These are phyloP conservation scores for Anthonomus grandis DNA, from an alignment of 1,140 invertebrate genomes.

Conservation along the genomic window DNA sequence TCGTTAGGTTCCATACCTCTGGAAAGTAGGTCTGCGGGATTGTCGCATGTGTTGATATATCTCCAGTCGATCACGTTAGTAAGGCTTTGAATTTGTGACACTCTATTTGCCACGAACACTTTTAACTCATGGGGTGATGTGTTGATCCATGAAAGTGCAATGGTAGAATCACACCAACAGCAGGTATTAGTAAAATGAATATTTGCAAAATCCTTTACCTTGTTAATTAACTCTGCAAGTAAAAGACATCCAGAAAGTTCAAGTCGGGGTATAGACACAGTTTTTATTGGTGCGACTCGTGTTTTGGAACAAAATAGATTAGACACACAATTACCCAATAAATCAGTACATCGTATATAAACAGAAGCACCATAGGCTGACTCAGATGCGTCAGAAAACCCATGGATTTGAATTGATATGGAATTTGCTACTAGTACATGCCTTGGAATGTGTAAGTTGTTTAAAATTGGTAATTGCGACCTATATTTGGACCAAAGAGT, in stretches of 20 bases:
- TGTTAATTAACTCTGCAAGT: too few species aligned
- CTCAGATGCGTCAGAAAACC: constrained; percentile 37
- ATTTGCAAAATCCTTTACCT: too few species aligned
- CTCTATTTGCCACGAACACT: too few species aligned
- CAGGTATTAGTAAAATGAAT: too few species aligned
- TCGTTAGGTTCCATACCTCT: too few species aligned
- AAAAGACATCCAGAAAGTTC: constrained; percentile 39
- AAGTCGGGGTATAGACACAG: constrained; percentile 34
- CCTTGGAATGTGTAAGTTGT: constrained; percentile 1
- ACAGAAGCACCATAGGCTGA: constrained; percentile 28
- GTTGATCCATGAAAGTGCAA: too few species aligned
- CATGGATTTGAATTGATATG: constrained; percentile 7
- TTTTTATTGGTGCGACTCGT: constrained; percentile 39
- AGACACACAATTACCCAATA: not conserved
- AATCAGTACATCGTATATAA: constrained; percentile 29
- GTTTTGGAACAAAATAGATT: constrained; percentile 35
- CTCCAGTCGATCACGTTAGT: too few species aligned
- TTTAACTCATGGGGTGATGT: too few species aligned
- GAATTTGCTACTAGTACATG: not conserved
- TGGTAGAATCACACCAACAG: too few species aligned
- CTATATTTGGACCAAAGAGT: constrained; percentile 11
- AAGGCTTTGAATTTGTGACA: too few species aligned
- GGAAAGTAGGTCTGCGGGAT: too few species aligned
- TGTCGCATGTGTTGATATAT: too few species aligned
- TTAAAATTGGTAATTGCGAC: not conserved